Conservation (phyloP, 2,797 vertebrate genomes). For the Sarcophilus harrisii region DNA sequence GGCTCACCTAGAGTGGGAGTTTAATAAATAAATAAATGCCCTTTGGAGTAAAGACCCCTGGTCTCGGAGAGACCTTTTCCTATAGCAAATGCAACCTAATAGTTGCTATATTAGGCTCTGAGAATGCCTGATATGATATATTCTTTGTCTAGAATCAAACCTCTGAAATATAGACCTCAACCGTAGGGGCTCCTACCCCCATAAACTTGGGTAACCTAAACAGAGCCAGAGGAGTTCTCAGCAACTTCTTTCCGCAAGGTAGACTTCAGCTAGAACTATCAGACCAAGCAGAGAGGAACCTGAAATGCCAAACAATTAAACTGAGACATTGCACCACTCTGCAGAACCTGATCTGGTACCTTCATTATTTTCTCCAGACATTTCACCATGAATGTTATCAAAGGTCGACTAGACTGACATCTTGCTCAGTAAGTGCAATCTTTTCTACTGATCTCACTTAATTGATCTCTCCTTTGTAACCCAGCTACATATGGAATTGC, state of each 20-base stretch:
- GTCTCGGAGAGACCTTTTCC: not conserved
- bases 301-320: not conserved
- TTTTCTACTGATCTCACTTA: not conserved
- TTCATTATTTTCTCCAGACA: not conserved
- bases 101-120: not conserved
- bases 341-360: not conserved
- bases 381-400: not conserved
- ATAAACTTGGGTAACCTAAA: not conserved
- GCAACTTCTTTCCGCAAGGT: not conserved
- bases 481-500: not conserved
- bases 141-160: not conserved
- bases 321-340: not conserved
- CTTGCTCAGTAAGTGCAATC: not conserved
- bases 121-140: not conserved
- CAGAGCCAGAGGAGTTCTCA: not conserved
- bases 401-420: not conserved
- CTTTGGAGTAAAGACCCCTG: not conserved
- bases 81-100: not conserved
- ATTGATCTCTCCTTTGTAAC: not conserved
- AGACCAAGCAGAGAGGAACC: not conserved
- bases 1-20: not conserved
- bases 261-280: not conserved
- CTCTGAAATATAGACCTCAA: not conserved
- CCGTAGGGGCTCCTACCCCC: not conserved
- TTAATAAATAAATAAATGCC: not conserved